Evolutionary conservation across 2,888 invertebrate species (phyloP), one percentile per base, ranked within the genome.

Genomic region (Oligia latruncula): DNA sequence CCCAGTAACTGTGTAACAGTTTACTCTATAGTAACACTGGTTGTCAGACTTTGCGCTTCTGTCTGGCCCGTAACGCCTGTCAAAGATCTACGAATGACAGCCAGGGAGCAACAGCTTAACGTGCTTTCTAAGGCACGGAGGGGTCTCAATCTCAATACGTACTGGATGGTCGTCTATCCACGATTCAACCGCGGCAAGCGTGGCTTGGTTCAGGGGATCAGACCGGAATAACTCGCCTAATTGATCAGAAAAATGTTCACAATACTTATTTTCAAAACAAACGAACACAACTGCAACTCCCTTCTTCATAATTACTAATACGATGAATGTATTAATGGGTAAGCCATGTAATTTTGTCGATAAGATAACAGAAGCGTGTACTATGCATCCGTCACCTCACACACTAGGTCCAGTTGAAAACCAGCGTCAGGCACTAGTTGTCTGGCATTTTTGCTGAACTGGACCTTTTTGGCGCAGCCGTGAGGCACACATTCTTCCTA

Each of bases 291-390:
- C 46, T 64, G 29, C 13, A 72, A 86, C 60, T 23, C n/a, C 68
- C 15, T 58, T 49, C 58, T 60, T 58, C 76, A 29, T 58, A 60
- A 65, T 13, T 64, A 74, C 35, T 64, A 66, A 60, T 29, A 13
- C 17, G 55, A 75, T 68, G 40, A 68, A 64, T 65, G 64, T 40
- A 52, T 71, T 83, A 84, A 66, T 70, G 66, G 49, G 23, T 78
- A 79, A 79, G 49, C 66, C 62, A 62, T 83, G 78, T 84, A 83
- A 86, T 84, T 70, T 62, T 60, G 20, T 8, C 11, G 84, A 84
- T 87, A 75, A 87, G 84, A 78, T 84, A 74, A 52, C 23, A 40
- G 4, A 60, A 72, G 72, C 35, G 62, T 73, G 58, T 60, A 65
- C 70, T 67, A n/a, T n/a, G n/a, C n/a, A n/a, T n/a, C n/a, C n/a